Evolutionary conservation across 2,888 invertebrate genomes (phyloP).

Genomic region (Baronia brevicornis): DNA sequence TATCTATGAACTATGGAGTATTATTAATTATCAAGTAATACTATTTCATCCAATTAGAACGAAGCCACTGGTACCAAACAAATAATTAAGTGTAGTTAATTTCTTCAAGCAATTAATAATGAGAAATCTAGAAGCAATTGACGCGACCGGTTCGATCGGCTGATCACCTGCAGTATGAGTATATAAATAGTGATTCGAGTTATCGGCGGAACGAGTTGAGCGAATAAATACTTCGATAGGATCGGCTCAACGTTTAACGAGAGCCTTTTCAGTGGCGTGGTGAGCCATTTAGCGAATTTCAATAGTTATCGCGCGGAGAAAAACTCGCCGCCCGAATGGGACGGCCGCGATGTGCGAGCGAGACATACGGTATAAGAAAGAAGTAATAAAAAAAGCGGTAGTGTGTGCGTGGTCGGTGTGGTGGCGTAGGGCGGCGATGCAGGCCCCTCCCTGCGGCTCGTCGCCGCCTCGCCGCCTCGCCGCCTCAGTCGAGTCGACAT

Average conservation of each 20-base stretch:
- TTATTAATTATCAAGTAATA: no score
- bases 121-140: constrained; percentile 1
- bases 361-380: constrained; percentile 68
- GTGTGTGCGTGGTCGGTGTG: constrained; percentile 71
- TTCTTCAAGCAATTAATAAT: neutral
- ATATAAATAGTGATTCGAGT: constrained; percentile 54
- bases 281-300: constrained; percentile 75
- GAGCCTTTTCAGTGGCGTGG: constrained; percentile 72
- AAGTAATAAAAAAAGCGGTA: constrained; percentile 71
- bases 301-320: constrained; percentile 74
- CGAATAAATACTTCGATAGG: constrained; percentile 69
- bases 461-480: constrained; percentile 59
- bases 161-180: constrained; percentile 39
- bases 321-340: constrained; percentile 61
- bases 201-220: constrained; percentile 52
- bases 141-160: no score
- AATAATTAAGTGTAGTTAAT: no score
- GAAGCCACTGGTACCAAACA: no score
- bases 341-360: constrained; percentile 50
- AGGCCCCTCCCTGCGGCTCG: constrained; percentile 69
- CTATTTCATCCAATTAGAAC: no score
- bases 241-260: constrained; percentile 72
- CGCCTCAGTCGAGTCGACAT: constrained; percentile 64
- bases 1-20: no score
- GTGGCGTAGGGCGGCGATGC: constrained; percentile 69